Base-by-base conservation (phyloP, 2,888 invertebrate species). In the Dioctria rufipes region DNA sequence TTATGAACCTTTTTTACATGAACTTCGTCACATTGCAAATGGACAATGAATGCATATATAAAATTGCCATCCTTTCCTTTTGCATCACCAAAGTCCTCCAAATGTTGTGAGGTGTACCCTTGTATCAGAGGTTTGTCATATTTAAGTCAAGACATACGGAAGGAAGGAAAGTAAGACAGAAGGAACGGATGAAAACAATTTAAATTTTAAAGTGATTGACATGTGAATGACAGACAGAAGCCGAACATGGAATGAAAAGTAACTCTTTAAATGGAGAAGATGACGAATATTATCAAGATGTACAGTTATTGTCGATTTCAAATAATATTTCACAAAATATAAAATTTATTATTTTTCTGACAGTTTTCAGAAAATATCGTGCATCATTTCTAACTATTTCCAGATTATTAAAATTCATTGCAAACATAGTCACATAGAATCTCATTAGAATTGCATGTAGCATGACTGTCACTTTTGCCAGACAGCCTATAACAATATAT, bases 1-100 rank as follows among this genome's bases (percentile, higher is more conserved):
- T 83, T 84, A 84, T 83, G 83, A 82, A 82, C 79, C 80, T 65
- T 80, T 80, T 80, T 80, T 80, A 67, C 65, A 13, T 63, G 65
- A 58, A 60, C 43, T 67, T 58, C 25, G 11, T 79, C 61, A 61
- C 58, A 13, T 13, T 60, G 61, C 43, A 42, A 75, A 60, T 75
- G 75, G 75, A 60, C 43, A 58, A 75, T 58, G 43, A 60, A n/a
- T 75, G 75, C 60, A 75, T 25, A 25, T 25, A 25, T 60, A 75
- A 75, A 54, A 58, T 42, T 60, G 25, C 42, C 61, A 42, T 42
- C 75, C 51, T 25, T 25, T 40, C 25, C 39, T 39, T 54, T 54
- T 39, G 46, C 46, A 54, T 69, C 51, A 54, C 40, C 46, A 25
- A 25, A 25, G 25, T 25, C 25, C 13, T 8, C 51, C 46, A 37